Evolutionary conservation across 2,888 invertebrate species (phyloP).

Genomic region (Diplolepis rosae): DNA sequence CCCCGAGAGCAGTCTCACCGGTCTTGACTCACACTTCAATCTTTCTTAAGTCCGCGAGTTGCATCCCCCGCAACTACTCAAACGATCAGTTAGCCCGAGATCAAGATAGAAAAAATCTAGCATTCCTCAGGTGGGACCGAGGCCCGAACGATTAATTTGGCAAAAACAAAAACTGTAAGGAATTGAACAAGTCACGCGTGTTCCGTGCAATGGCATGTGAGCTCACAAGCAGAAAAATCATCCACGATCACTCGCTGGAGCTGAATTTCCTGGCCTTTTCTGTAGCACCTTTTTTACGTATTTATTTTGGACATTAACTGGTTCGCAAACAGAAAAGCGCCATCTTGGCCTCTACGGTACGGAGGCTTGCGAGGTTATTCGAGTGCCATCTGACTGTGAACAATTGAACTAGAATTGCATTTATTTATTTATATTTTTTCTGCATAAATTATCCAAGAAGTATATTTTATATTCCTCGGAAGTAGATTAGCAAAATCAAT

Average conservation of each 20-base stretch:
- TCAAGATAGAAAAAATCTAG: slow-evolving; percentile 32
- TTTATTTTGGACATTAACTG: slow-evolving; percentile 65
- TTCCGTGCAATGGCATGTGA: slow-evolving; percentile 35
- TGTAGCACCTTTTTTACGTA: slow-evolving; percentile 39
- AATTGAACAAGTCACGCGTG: slow-evolving; percentile 45
- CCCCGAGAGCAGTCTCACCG: slow-evolving; percentile 41
- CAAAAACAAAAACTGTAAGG: slow-evolving; percentile 68
- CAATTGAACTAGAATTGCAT: too few species aligned
- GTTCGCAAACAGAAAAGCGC: slow-evolving; percentile 68
- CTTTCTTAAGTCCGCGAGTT: slow-evolving; percentile 12
- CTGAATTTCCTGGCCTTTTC: neutral
- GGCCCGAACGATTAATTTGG: slow-evolving; percentile 44
- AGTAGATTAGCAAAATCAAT: too few species aligned
- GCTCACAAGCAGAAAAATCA: neutral
- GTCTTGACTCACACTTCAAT: slow-evolving; percentile 17
- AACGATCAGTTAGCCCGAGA: neutral
- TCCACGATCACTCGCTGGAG: neutral
- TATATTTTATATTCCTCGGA: too few species aligned
- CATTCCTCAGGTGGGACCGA: slow-evolving; percentile 55
- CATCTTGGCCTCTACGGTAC: slow-evolving; percentile 64
- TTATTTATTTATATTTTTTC: too few species aligned
- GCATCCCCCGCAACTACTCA: neutral
- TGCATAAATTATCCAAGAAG: too few species aligned
- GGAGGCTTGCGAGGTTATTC: too few species aligned
- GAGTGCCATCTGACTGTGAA: too few species aligned